Evolutionary conservation across 2,888 invertebrate species (phyloP), one percentile per base, ranked within the genome.

Genomic region (Sericinus montela): DNA sequence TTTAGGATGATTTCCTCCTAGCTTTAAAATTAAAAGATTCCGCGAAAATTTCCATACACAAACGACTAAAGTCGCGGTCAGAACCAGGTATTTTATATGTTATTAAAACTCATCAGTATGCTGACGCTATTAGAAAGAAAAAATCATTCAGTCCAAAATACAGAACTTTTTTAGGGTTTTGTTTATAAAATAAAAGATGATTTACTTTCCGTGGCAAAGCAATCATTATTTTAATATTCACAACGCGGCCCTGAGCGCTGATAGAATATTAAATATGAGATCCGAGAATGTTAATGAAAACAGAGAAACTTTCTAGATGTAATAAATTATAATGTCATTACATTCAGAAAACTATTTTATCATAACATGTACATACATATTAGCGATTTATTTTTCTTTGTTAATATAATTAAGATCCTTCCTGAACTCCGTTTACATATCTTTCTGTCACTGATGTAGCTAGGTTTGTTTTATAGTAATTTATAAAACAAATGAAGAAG

Each of bases 121-220:
- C 4, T 6, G 25, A 25, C 8, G 25, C 25, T 25, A 25, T 8
- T 25, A 25, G 8, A 54, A 52, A 48, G 51, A 55, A 53, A 51
- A 25, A 40, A 53, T 56, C 52, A 56, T 60, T 55, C 51, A 58
- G 52, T 57, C 53, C 32, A 23, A 45, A 54, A 53, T 46, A 51
- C 51, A 48, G 48, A 46, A 50, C 52, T 54, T 58, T 54, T 59
- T 55, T 54, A 57, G 51, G 52, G 45, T 47, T 48, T 51, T 59
- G 57, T 60, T 62, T 62, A 57, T 59, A 55, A 55, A 62, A 57
- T 55, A 53, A 54, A 51, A 45, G 19, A 58, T 60, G 58, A 65
- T 65, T 59, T 66, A 62, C 55, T 57, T 45, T 43, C 44, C 45
- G 51, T 51, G 48, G 49, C 54, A 51, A 53, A 54, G 58, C 58